These are phyloP conservation scores for Oxytorus armatus DNA, from an alignment of 2,888 invertebrate species.

Conservation along the genomic window DNA sequence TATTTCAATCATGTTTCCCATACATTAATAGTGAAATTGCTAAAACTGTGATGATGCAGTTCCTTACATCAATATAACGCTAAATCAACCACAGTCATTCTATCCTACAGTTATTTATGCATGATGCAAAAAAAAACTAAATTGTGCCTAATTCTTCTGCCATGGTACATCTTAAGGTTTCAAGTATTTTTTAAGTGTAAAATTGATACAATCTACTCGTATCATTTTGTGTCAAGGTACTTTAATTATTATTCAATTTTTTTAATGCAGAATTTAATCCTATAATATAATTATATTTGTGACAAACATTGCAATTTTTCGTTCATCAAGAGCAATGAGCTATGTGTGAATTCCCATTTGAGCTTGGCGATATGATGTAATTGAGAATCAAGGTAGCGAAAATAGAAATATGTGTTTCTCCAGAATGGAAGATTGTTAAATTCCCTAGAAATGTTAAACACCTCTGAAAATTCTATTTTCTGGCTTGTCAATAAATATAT, in stretches of 20 bases:
- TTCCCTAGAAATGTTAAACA: constrained; percentile 15
- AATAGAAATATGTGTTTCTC: constrained; percentile 7
- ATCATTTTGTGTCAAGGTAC: neutral
- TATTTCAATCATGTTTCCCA: neutral
- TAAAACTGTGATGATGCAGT: neutral
- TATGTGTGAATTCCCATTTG: no score
- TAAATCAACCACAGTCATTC: neutral
- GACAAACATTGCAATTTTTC: neutral
- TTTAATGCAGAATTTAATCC: neutral
- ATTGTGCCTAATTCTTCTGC: constrained; percentile 34
- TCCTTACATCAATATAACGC: neutral
- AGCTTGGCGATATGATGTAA: no score
- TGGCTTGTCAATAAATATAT: neutral
- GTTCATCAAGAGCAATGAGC: no score
- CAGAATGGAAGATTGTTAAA: neutral
- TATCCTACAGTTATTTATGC: neutral
- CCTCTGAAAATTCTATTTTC: constrained; percentile 31
- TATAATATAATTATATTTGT: neutral
- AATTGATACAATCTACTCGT: neutral
- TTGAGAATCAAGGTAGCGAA: constrained; percentile 22
- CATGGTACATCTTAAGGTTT: constrained; percentile 33
- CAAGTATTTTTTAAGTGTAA: neutral
- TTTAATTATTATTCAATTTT: neutral
- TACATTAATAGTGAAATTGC: neutral
- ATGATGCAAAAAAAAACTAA: no score